These are phyloP conservation scores for Mus pahari DNA, from an alignment of 2,113 vertebrate species.

Conservation along the genomic window DNA sequence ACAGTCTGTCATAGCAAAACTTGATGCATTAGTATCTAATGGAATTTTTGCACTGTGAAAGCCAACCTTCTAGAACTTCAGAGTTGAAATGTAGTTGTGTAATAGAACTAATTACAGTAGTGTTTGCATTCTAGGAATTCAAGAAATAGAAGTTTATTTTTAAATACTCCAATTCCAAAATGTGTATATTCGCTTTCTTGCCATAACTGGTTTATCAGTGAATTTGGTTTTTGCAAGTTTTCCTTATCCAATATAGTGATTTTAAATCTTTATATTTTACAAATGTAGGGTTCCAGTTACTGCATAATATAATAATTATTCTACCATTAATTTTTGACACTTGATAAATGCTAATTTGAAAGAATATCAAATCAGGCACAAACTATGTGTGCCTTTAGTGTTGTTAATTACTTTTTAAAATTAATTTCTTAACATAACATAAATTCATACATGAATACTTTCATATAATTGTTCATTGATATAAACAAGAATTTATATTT, in stretches of 20 bases:
- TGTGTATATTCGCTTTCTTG: not conserved
- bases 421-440: not conserved
- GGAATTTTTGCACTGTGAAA: not conserved
- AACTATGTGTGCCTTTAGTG: not conserved
- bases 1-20: not conserved
- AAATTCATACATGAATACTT: not conserved
- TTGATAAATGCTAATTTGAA: not conserved
- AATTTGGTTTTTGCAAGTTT: not conserved
- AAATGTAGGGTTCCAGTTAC: not conserved
- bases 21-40: not conserved
- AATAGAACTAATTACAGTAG: not conserved
- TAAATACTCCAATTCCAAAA: not conserved
- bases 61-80: not conserved
- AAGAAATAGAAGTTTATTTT: conserved; percentile 9
- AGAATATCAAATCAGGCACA: not conserved
- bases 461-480: not conserved
- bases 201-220: not conserved
- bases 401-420: not conserved
- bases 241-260: not conserved
- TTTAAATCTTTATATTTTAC: not conserved
- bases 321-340: not conserved
- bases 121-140: not conserved
- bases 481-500: not conserved
- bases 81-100: not conserved
- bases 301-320: not conserved